Evolutionary conservation across 2,113 vertebrate species (phyloP).

Genomic region (Heliornis fulica): DNA sequence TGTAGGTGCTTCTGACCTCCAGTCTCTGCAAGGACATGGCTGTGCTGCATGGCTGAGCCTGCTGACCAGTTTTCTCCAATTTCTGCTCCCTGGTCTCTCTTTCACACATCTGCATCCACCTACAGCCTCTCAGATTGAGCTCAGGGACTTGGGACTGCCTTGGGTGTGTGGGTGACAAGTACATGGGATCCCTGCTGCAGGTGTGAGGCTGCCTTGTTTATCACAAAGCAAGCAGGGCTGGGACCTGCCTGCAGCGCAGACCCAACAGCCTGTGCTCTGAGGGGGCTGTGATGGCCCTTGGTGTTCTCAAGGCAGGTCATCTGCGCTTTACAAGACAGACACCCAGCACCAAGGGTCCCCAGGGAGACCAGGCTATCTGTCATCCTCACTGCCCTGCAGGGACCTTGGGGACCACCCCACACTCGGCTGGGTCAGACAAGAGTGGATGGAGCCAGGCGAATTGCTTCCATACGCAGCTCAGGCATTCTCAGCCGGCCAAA

Average conservation of each 20-base stretch:
- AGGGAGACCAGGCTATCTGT: not conserved
- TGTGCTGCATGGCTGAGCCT: not conserved
- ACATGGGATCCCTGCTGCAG: not conserved
- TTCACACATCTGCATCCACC: not conserved
- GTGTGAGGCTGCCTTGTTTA: fast-evolving
- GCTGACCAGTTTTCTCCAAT: not conserved
- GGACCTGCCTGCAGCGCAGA: not conserved
- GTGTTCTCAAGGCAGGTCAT: fast-evolving
- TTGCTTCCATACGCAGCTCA: not conserved
- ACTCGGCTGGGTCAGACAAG: fast-evolving
- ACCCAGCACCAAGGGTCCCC: not conserved
- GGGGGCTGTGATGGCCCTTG: fast-evolving
- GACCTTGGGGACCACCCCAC: not conserved
- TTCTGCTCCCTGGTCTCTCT: not conserved
- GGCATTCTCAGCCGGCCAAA: not conserved
- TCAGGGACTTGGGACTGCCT: not conserved
- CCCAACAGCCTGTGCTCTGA: fast-evolving
- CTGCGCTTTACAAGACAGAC: fast-evolving
- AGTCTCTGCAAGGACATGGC: fast-evolving
- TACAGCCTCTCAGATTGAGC: not conserved
- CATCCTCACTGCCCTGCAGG: not conserved
- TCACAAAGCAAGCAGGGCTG: not conserved
- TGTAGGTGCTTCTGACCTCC: fast-evolving
- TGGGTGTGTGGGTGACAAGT: not conserved
- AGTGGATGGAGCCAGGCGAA: not conserved